A percentile compares a stretch with the other conserved stretches of the same genome.
phyloP scores from a whole-genome alignment of 2,888 invertebrate genomes.

The Scaptodrosophila latifasciaeformis region DNA sequence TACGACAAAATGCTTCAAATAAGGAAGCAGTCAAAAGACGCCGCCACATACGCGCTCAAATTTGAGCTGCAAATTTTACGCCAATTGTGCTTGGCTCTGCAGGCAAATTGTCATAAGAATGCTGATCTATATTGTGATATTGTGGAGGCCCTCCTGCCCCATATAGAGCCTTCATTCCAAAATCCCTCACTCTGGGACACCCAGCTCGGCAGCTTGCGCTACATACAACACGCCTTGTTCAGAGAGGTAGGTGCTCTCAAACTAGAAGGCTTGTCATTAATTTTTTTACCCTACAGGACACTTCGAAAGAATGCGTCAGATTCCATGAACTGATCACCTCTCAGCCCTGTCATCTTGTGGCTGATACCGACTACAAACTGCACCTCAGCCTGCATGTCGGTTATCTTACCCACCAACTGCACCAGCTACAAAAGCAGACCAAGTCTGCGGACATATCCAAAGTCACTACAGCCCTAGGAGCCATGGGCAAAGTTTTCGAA shows the following conservation, averaged over 20 bases:
- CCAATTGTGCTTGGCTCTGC: slow-evolving; percentile 41
- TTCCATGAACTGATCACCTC: slow-evolving; percentile 43
- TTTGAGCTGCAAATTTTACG: slow-evolving; percentile 42
- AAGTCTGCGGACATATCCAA: background rate
- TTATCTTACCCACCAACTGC: slow-evolving; percentile 38
- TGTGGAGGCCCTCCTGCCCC: slow-evolving; percentile 37
- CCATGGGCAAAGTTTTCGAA: slow-evolving; percentile 45
- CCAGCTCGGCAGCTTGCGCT: slow-evolving; percentile 52
- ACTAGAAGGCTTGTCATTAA: too few species aligned
- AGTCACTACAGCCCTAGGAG: slow-evolving; percentile 26
- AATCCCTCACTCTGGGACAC: slow-evolving; percentile 47
- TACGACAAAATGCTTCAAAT: slow-evolving; percentile 21
- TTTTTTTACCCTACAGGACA: slow-evolving; percentile 42
- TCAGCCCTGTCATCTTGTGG: slow-evolving; percentile 43
- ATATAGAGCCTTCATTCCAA: slow-evolving; percentile 34
- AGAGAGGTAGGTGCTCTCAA: slow-evolving; percentile 37
- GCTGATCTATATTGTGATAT: slow-evolving; percentile 54
- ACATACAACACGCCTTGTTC: slow-evolving; percentile 48
- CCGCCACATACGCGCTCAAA: slow-evolving; percentile 31
- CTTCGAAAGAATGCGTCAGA: slow-evolving; percentile 28
- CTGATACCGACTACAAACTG: slow-evolving; percentile 38
- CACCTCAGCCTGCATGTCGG: slow-evolving; percentile 48
- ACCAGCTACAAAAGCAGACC: slow-evolving; percentile 30
- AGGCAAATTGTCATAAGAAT: slow-evolving; percentile 42
- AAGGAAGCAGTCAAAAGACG: slow-evolving; percentile 29